Conservation (phyloP, 2,113 vertebrate species). For the Sorex fumeus region DNA sequence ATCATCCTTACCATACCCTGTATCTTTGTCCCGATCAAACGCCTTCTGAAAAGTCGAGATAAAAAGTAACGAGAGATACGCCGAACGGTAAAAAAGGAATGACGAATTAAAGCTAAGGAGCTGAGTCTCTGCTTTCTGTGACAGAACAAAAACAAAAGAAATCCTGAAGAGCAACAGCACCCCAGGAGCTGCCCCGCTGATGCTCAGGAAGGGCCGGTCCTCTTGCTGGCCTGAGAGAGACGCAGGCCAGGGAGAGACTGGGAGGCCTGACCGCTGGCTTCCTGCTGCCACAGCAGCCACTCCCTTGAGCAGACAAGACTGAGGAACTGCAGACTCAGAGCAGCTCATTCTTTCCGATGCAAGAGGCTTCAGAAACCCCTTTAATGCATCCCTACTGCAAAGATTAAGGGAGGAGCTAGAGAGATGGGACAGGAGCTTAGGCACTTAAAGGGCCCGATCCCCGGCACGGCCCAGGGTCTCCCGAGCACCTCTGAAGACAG, state of each 20-base stretch:
- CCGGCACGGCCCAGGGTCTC: too few species aligned
- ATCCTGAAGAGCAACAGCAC: not conserved
- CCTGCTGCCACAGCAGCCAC: not conserved
- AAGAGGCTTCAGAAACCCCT: not conserved
- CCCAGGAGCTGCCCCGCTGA: too few species aligned
- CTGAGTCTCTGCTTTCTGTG: slow-evolving; percentile 26
- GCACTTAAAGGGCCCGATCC: too few species aligned
- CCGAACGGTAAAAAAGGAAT: not conserved
- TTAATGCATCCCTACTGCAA: not conserved
- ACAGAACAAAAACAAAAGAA: slow-evolving; percentile 18
- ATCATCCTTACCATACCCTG: not conserved
- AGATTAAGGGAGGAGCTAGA: not conserved
- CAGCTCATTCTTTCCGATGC: slow-evolving; percentile 20
- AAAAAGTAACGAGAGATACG: not conserved
- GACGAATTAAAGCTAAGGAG: slow-evolving; percentile 29
- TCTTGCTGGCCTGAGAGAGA: not conserved
- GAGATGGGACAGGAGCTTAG: too few species aligned
- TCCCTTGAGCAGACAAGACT: not conserved
- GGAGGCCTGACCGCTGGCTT: not conserved
- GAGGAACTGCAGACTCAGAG: not conserved
- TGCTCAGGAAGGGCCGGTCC: too few species aligned
- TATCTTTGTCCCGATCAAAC: not conserved
- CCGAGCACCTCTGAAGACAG: too few species aligned
- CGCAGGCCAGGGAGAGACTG: not conserved
- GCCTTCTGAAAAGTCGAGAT: slow-evolving; percentile 25